A percentile compares a stretch with the other conserved stretches of the same genome.
Conservation (phyloP, 2,113 vertebrate genomes). For the Rallus limicola region DNA sequence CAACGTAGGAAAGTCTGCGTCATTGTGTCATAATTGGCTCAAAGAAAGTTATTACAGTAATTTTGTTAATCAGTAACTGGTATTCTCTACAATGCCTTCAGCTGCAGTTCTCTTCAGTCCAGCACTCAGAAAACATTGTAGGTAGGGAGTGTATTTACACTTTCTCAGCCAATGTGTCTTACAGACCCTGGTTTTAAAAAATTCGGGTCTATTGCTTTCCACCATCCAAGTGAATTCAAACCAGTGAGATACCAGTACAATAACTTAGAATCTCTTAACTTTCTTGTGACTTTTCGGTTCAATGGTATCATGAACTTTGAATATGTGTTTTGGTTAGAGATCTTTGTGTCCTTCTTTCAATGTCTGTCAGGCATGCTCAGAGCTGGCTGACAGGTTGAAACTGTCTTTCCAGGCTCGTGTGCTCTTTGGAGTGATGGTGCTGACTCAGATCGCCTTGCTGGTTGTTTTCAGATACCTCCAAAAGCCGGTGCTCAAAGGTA, state of each 20-base stretch:
- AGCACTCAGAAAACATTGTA: background rate
- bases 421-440: constrained; percentile 78
- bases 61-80: background rate
- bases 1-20: background rate
- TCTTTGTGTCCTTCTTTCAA: background rate
- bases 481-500: constrained; percentile 83
- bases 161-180: background rate
- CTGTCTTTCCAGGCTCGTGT: constrained; percentile 77
- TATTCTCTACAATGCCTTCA: background rate
- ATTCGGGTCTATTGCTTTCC: background rate
- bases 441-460: constrained; percentile 83
- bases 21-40: background rate
- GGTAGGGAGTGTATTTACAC: background rate
- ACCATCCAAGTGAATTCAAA: background rate
- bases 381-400: background rate
- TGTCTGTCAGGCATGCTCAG: background rate
- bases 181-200: background rate
- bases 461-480: constrained; percentile 81
- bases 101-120: background rate
- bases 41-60: background rate
- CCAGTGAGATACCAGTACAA: background rate
- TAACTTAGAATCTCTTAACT: background rate
- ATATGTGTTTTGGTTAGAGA: background rate
- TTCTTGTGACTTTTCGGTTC: background rate
- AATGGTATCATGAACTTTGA: background rate